phyloP scores from a whole-genome alignment of 2,888 invertebrate species.

The Brachyopa scutellaris region DNA sequence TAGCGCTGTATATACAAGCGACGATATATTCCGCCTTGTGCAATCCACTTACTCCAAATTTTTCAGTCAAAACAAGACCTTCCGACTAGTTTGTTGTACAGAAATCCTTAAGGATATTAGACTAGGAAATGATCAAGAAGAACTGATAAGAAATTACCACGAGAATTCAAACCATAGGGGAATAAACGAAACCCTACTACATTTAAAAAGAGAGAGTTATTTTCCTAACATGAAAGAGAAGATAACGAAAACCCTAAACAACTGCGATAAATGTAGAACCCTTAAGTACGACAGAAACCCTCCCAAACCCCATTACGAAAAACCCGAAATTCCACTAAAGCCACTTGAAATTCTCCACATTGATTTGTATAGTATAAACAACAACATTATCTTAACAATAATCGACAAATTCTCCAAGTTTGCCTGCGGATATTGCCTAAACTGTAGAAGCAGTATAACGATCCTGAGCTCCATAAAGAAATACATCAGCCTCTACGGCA shows the following conservation, averaged over 20 bases:
- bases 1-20: conserved; percentile 61
- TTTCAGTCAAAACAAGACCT: not conserved
- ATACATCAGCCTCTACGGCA: conserved; percentile 35
- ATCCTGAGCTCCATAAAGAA: conserved; percentile 23
- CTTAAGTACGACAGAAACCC: conserved; percentile 68
- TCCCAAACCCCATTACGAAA: conserved; percentile 55
- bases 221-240: conserved; percentile 55
- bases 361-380: conserved; percentile 58
- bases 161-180: conserved; percentile 31
- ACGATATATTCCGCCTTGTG: conserved; percentile 67
- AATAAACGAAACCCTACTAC: conserved; percentile 17
- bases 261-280: conserved; percentile 26
- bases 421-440: conserved; percentile 27
- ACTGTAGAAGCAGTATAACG: conserved; percentile 31
- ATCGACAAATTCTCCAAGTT: conserved; percentile 49
- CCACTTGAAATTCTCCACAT: conserved; percentile 61
- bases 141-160: conserved; percentile 2
- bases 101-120: not conserved
- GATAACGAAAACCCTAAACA: conserved; percentile 48
- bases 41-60: conserved; percentile 52
- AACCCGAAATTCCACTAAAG: conserved; percentile 62
- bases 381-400: conserved; percentile 32
- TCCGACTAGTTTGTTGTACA: not conserved
- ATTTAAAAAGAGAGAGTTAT: conserved; percentile 38
- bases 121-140: not conserved